phyloP scores from a whole-genome alignment of 2,113 vertebrate genomes.

The Dipodomys ordii region DNA sequence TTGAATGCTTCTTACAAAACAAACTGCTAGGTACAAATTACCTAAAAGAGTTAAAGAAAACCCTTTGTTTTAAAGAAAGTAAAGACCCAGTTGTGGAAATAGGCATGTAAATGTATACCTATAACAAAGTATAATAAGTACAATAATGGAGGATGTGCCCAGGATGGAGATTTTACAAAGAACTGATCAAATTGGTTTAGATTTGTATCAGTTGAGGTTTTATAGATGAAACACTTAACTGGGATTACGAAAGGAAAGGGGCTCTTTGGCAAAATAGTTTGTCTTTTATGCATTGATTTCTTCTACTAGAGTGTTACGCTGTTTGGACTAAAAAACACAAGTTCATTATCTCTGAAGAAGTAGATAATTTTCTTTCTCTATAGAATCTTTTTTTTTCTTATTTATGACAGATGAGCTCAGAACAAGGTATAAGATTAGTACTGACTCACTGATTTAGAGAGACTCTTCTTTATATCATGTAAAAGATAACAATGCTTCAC shows the following conservation, averaged over 20 bases:
- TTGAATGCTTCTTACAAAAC: background rate
- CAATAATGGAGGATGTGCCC: background rate
- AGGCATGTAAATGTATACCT: background rate
- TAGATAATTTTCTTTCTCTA: background rate
- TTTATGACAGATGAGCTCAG: background rate
- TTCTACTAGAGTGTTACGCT: background rate
- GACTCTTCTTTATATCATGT: background rate
- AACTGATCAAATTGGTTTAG: background rate
- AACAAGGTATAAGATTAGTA: background rate
- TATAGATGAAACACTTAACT: background rate
- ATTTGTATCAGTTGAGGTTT: background rate
- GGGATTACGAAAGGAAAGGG: background rate
- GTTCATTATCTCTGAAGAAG: background rate
- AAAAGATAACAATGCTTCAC: background rate
- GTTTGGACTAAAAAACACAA: background rate
- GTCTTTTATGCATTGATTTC: no score
- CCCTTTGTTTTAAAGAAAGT: background rate
- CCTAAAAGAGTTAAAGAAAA: background rate
- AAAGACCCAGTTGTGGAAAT: background rate
- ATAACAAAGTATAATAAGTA: background rate
- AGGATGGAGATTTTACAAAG: background rate
- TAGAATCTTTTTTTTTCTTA: accelerated
- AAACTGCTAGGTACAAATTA: background rate
- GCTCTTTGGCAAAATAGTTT: background rate
- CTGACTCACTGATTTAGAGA: background rate